Percentiles rank a stretch among this genome's conserved stretches.
phyloP scores from a whole-genome alignment of 1,140 invertebrate genomes.

The Formica exsecta region DNA sequence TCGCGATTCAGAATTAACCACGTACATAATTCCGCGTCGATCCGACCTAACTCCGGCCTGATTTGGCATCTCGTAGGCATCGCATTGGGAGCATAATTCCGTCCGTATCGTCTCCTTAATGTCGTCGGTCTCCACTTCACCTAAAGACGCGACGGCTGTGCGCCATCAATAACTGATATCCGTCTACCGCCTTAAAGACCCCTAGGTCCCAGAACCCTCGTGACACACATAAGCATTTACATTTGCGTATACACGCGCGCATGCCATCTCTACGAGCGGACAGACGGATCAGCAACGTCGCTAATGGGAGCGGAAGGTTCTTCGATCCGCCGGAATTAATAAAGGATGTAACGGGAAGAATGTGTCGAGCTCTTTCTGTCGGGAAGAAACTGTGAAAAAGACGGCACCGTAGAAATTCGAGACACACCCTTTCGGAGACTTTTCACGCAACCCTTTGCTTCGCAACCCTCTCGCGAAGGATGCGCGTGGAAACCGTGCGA shows the following conservation, averaged over 20 bases:
- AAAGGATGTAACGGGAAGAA: conserved; percentile 33
- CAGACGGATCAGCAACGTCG: conserved; percentile 19
- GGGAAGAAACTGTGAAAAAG: conserved; percentile 56
- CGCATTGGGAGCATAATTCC: conserved; percentile 57
- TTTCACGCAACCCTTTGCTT: conserved; percentile 68
- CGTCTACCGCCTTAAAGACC: conserved; percentile 74
- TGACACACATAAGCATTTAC: conserved; percentile 71
- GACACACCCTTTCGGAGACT: conserved; percentile 73
- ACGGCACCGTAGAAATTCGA: conserved; percentile 74
- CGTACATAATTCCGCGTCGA: conserved; percentile 71
- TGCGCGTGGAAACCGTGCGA: conserved; percentile 50
- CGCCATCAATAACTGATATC: conserved; percentile 80
- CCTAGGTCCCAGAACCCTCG: conserved; percentile 68
- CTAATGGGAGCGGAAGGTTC: conserved; percentile 54
- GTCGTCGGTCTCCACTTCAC: conserved; percentile 14
- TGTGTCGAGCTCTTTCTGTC: conserved; percentile 23
- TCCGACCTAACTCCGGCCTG: conserved; percentile 66
- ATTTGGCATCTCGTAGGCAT: conserved; percentile 65
- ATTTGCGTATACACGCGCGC: conserved; percentile 33
- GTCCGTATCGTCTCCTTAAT: conserved; percentile 48
- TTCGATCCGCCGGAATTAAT: conserved; percentile 26
- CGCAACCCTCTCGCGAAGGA: conserved; percentile 42
- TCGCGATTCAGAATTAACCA: conserved; percentile 68
- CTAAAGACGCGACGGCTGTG: conserved; percentile 50
- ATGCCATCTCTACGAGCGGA: conserved; percentile 12